phyloP scores from a whole-genome alignment of 2,888 invertebrate genomes.

The Ditula angustiorana region DNA sequence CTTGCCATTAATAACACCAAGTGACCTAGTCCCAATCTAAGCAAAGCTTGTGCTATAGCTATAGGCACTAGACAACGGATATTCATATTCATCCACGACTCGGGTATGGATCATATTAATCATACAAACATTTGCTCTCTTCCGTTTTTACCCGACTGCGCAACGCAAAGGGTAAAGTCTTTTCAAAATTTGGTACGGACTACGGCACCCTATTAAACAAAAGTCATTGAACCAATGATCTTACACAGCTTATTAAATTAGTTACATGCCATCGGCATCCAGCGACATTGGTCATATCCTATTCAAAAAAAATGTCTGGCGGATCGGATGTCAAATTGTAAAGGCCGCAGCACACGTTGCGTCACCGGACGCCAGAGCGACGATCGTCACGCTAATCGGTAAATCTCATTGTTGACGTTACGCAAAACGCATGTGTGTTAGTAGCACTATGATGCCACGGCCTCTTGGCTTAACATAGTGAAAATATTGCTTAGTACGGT shows the following conservation, averaged over 20 bases:
- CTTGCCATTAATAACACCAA: too few relatives aligned
- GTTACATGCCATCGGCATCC: conserved; percentile 43
- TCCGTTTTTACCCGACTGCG: too few relatives aligned
- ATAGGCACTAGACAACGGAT: too few relatives aligned
- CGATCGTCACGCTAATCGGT: conserved; percentile 53
- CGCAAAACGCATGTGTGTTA: conserved; percentile 59
- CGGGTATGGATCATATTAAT: too few relatives aligned
- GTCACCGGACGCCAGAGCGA: conserved; percentile 64
- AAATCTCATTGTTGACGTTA: conserved; percentile 65
- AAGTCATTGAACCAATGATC: conserved; percentile 9
- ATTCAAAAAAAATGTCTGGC: conserved; percentile 53
- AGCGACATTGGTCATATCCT: conserved; percentile 61
- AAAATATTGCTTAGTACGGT: not conserved
- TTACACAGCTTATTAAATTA: conserved; percentile 32
- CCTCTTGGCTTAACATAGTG: too few relatives aligned
- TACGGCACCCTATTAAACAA: not conserved
- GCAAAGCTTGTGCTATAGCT: too few relatives aligned
- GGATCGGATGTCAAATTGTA: conserved; percentile 54
- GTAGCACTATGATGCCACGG: conserved; percentile 41
- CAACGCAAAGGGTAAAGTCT: too few relatives aligned
- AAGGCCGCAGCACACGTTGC: conserved; percentile 57
- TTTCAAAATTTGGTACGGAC: too few relatives aligned
- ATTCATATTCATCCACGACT: too few relatives aligned
- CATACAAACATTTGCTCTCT: too few relatives aligned
- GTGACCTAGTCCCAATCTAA: too few relatives aligned